Evolutionary conservation across 2,888 invertebrate genomes (phyloP).

Genomic region (Andrena minutula): DNA sequence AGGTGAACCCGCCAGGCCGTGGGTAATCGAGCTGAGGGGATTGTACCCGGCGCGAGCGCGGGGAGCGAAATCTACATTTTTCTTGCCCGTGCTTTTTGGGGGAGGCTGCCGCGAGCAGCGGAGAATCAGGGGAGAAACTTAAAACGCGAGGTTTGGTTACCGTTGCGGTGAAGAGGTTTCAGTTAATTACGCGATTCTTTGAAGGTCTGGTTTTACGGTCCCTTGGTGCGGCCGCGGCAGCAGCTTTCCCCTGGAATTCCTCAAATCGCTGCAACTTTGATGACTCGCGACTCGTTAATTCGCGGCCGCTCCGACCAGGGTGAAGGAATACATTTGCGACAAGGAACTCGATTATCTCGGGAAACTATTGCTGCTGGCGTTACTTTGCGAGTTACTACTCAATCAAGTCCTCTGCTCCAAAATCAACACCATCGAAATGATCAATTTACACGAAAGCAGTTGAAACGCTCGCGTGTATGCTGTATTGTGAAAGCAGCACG

Average conservation of each 20-base stretch:
- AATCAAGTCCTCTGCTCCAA: too few species aligned
- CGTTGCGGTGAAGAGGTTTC: background rate
- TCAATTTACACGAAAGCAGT: too few species aligned
- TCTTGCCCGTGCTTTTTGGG: background rate
- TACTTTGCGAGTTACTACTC: too few species aligned
- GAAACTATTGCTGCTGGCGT: too few species aligned
- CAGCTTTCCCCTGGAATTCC: background rate
- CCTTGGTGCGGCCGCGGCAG: background rate
- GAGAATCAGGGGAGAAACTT: constrained; percentile 1
- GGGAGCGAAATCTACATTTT: background rate
- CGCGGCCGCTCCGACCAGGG: too few species aligned
- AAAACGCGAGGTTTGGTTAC: constrained; percentile 9
- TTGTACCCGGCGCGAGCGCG: constrained; percentile 7
- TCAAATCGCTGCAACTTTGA: constrained; percentile 2
- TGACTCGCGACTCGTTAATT: background rate
- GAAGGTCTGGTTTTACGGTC: constrained; percentile 14
- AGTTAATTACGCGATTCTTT: constrained; percentile 31
- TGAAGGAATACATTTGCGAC: too few species aligned
- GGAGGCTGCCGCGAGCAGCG: background rate
- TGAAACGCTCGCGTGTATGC: background rate
- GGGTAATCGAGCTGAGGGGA: constrained; percentile 34
- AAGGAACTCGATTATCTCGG: too few species aligned
- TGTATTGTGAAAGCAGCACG: constrained; percentile 1
- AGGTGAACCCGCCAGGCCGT: constrained; percentile 5
- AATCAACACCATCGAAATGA: too few species aligned